phyloP scores from a whole-genome alignment of 2,113 vertebrate genomes.

The Corythornis cristatus region DNA sequence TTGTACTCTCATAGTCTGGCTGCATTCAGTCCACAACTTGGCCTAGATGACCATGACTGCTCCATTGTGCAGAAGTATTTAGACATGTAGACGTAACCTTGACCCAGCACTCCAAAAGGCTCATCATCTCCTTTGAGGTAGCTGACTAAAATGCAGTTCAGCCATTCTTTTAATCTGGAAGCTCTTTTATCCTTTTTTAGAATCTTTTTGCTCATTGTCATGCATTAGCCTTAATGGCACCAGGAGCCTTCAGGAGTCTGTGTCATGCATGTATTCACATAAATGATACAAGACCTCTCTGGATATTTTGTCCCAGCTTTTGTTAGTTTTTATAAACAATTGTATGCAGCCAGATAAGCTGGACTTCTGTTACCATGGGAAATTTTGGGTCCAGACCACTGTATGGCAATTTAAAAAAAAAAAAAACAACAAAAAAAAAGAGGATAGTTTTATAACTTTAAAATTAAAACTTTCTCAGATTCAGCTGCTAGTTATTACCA shows the following conservation, averaged over 20 bases:
- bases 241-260: background rate
- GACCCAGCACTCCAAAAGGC: background rate
- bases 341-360: background rate
- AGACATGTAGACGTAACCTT: background rate
- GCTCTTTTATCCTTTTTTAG: background rate
- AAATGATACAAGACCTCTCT: background rate
- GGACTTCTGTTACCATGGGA: background rate
- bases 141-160: background rate
- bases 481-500: background rate
- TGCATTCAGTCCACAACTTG: background rate
- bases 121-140: background rate
- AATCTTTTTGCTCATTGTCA: background rate
- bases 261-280: background rate
- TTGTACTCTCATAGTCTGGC: background rate
- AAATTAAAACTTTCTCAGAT: background rate
- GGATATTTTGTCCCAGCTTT: background rate
- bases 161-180: background rate
- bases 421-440: background rate
- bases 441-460: background rate
- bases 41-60: background rate
- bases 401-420: background rate
- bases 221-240: background rate
- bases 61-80: background rate
- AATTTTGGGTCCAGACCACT: background rate
- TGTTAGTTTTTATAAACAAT: background rate